Percentiles rank a stretch among this genome's conserved stretches.
Evolutionary conservation across 2,113 vertebrate species (phyloP).

Genomic region (Astur gentilis): DNA sequence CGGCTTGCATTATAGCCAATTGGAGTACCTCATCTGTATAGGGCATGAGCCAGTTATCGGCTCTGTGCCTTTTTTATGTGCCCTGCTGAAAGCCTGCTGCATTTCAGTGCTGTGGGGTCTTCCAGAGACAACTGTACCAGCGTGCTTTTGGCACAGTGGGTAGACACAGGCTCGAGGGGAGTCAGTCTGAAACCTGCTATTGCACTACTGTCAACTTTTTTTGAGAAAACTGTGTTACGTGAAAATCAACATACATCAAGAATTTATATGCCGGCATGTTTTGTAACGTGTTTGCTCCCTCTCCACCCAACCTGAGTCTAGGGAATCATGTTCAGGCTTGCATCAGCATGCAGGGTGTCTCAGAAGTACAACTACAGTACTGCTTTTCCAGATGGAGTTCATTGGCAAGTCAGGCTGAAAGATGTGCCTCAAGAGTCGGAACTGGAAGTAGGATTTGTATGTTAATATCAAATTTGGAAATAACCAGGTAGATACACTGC

Average conservation of each 20-base stretch:
- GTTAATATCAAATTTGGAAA: not conserved
- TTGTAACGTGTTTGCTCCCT: not conserved
- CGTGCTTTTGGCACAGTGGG: too few relatives aligned
- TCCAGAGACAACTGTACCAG: too few relatives aligned
- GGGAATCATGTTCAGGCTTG: not conserved
- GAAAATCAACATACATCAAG: not conserved
- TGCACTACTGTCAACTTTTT: not conserved
- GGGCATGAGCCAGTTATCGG: accelerated
- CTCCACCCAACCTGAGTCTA: not conserved
- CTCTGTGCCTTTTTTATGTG: not conserved
- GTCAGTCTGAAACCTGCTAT: not conserved
- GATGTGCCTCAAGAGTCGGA: not conserved
- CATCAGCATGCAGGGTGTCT: not conserved
- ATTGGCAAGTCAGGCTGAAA: not conserved
- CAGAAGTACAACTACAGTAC: not conserved
- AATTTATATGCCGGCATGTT: not conserved
- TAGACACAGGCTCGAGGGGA: not conserved
- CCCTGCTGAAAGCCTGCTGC: not conserved
- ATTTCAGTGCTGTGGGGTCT: not conserved
- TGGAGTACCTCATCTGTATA: not conserved
- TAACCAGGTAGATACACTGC: not conserved
- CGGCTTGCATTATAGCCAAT: not conserved
- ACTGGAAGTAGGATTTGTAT: not conserved
- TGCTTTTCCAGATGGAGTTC: not conserved
- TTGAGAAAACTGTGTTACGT: not conserved